These are phyloP conservation scores for Empidonax traillii DNA, from an alignment of 2,113 vertebrate genomes.

Conservation along the genomic window DNA sequence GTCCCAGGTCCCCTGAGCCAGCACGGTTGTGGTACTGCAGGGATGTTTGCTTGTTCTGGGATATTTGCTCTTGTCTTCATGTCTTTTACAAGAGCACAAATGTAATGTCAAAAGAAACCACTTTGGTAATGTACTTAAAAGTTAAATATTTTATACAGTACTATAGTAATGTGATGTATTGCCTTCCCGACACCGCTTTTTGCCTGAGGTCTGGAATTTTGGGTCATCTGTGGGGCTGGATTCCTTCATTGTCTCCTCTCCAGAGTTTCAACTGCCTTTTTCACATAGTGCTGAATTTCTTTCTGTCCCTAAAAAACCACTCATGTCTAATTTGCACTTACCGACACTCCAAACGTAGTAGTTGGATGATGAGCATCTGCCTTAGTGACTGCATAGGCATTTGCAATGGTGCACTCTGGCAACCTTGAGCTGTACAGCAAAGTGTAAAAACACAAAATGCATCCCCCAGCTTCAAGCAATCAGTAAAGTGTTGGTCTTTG, in stretches of 20 bases:
- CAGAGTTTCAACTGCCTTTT: not conserved
- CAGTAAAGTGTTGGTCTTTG: not conserved
- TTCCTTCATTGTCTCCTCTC: not conserved
- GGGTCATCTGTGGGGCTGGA: not conserved
- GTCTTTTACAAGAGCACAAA: constrained; percentile 45
- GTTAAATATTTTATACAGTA: constrained; percentile 57
- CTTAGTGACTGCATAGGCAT: not conserved
- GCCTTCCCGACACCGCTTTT: not conserved
- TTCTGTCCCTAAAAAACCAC: not conserved
- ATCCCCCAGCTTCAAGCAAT: not conserved
- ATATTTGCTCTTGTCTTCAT: constrained; percentile 5
- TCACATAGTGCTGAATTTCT: not conserved
- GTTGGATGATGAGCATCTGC: not conserved
- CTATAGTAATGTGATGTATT: not conserved
- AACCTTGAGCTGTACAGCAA: not conserved
- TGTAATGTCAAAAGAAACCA: constrained; percentile 51
- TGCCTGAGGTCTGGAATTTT: not conserved
- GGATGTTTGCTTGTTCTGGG: not conserved
- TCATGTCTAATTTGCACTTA: not conserved
- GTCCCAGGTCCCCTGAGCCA: not conserved
- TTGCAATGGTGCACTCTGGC: fast-evolving
- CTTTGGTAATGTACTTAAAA: constrained; percentile 27
- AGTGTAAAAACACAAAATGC: fast-evolving
- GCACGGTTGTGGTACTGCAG: not conserved
- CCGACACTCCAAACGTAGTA: not conserved